phyloP scores from a whole-genome alignment of 2,113 vertebrate species.

The Oryzias curvinotus region DNA sequence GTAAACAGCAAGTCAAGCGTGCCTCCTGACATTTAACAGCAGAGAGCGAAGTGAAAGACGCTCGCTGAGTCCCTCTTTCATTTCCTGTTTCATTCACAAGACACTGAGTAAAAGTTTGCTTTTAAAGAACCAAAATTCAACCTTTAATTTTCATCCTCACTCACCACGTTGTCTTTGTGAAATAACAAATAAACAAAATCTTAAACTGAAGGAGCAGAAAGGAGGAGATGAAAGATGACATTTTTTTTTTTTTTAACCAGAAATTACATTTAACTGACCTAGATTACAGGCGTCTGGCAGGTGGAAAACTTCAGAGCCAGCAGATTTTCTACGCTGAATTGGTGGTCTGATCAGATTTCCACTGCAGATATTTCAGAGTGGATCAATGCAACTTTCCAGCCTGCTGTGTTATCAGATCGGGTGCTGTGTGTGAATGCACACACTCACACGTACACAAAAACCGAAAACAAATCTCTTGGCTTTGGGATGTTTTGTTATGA shows the following conservation, averaged over 20 bases:
- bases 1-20: constrained; percentile 46
- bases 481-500: not conserved
- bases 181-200: not conserved
- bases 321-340: constrained; percentile 12
- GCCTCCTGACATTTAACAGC: constrained; percentile 56
- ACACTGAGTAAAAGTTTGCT: constrained; percentile 20
- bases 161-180: constrained; percentile 2
- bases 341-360: constrained; percentile 19
- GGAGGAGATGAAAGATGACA: constrained; percentile 41
- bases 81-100: constrained; percentile 61
- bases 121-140: too few species aligned
- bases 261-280: constrained; percentile 53
- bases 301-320: constrained; percentile 32
- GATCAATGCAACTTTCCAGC: not conserved
- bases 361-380: not conserved
- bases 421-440: not conserved
- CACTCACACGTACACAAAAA: not conserved
- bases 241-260: constrained; percentile 28
- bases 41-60: too few species aligned
- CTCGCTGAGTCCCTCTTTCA: constrained; percentile 33
- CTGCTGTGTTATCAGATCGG: constrained; percentile 1
- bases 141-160: too few species aligned
- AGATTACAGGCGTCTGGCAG: constrained; percentile 15
- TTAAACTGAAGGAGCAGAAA: constrained; percentile 19
- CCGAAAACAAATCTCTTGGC: too few species aligned